These are phyloP conservation scores for Todiramphus chloris DNA, from an alignment of 2,113 vertebrate genomes.

Conservation along the genomic window DNA sequence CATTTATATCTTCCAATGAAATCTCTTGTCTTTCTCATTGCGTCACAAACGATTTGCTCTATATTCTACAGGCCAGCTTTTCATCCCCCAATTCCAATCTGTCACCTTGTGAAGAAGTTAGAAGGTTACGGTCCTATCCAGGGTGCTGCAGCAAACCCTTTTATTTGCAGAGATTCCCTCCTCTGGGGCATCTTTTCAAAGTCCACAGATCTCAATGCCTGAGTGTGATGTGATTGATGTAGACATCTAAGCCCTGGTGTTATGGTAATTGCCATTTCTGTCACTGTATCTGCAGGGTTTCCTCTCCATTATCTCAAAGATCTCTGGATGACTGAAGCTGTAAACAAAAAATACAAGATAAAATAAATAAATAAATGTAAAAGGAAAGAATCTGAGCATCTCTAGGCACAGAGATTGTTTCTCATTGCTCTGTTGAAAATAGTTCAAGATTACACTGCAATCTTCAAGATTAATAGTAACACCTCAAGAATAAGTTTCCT, in stretches of 20 bases:
- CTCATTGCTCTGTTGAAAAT: not conserved
- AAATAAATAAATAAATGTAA: not conserved
- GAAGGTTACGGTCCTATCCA: not conserved
- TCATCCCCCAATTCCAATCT: not conserved
- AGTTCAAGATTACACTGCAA: not conserved
- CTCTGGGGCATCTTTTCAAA: not conserved
- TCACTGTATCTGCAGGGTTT: not conserved
- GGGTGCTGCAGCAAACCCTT: not conserved
- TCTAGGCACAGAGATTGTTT: not conserved
- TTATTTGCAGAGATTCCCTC: not conserved
- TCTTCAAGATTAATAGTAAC: not conserved
- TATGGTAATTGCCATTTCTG: not conserved
- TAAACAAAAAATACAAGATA: not conserved
- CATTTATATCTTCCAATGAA: not conserved
- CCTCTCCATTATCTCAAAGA: not conserved
- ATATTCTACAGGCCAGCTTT: not conserved
- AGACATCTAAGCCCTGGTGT: not conserved
- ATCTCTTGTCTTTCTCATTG: not conserved
- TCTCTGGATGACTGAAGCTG: not conserved
- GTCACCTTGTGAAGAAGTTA: not conserved
- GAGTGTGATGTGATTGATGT: not conserved
- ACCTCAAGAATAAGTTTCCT: not conserved
- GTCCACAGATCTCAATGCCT: fast-evolving
- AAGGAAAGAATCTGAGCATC: too few species aligned
- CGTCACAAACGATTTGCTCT: not conserved